Base-by-base conservation (phyloP, 2,113 vertebrate species). In the Gulo gulo region DNA sequence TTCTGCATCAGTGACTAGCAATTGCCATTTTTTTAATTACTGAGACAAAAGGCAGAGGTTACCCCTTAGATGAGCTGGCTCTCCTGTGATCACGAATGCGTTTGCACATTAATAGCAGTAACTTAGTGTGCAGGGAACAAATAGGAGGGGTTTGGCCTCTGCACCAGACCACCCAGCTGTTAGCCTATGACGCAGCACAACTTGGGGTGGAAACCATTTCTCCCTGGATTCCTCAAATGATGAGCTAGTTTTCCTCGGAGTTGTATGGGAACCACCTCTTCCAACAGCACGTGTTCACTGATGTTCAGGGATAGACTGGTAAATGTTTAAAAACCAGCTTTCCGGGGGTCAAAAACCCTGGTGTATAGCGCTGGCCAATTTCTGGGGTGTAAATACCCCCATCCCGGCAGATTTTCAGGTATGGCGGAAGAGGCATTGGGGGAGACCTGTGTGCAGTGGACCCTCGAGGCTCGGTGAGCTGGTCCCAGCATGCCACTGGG, bases 11-110 rank as follows among this genome's bases (percentile, higher is more conserved):
- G 91, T 97, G 92, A 92, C 78, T 94, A 31, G 26, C 59, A 67
- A 59, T 95, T 87, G 84, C 88, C 71, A 59, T 76, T 95, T 98
- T 98, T 97, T 97, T 84, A 96, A 96, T 98, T 85, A 96, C 91
- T 52, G 67, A 52, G 42, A 29, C 47, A n/a, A 82, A 76, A 85
- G 93, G 39, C 65, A 83, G 65, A 69, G 69, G 59, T 85, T 82
- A 20, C 47, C 31, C 57, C 31, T 95, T 42, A 34, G 81, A n/a
- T 7, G 71, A 82, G 92, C 57, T 81, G 80, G 34, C 61, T 81
- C 29, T 55, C 16, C 15, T 31, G 80, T 96, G 63, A 47, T 52
- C 34, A 73, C 83, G 52, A 94, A 65, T 0, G 1, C 24, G 31
- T 78, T 67, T 93, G 31, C 82, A 42, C 18, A 34, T 91, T 86